Evolutionary conservation across 2,113 vertebrate species (phyloP).

Genomic region (Zosterops hypoxanthus): DNA sequence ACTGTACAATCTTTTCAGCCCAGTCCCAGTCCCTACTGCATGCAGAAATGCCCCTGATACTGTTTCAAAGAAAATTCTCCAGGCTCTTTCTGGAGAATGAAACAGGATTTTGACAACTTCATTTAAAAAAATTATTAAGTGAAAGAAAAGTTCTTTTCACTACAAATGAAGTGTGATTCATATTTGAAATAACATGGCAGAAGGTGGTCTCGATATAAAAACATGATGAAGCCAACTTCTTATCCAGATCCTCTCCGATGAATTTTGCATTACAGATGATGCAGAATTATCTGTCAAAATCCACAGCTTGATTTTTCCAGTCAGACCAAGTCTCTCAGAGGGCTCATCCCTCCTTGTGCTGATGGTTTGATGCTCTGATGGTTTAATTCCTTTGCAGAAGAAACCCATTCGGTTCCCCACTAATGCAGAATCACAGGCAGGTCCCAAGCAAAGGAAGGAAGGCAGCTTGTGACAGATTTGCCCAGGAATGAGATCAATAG

Average conservation of each 20-base stretch:
- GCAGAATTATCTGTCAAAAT: neutral
- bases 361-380: neutral
- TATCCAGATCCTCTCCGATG: neutral
- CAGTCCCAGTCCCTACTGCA: too few relatives aligned
- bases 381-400: neutral
- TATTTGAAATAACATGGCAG: neutral
- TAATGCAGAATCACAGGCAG: neutral
- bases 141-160: neutral
- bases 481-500: neutral
- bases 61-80: neutral
- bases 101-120: neutral
- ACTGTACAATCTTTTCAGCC: neutral
- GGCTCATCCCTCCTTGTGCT: neutral
- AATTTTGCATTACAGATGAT: neutral
- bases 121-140: neutral
- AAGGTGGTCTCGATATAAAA: neutral
- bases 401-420: neutral
- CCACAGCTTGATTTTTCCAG: neutral
- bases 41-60: neutral
- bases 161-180: neutral
- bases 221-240: neutral
- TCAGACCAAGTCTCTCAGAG: neutral
- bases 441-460: neutral
- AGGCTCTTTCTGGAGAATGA: neutral
- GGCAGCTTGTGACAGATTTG: neutral